Base-by-base conservation (phyloP, 1,140 invertebrate genomes). In the Fopius arisanus region DNA sequence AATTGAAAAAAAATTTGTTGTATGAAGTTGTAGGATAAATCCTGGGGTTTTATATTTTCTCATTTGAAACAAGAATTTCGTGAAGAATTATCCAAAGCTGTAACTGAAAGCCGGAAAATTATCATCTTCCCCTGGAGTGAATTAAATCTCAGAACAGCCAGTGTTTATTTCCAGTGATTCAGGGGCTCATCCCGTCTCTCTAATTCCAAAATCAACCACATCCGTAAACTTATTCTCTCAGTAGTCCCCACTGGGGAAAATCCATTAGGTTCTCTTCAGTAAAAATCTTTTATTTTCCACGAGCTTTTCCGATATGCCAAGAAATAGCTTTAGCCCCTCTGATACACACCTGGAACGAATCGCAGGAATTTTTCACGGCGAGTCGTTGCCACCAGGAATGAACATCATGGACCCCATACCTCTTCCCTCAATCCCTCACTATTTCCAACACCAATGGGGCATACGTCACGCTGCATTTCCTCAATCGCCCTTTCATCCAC, bases 311-410 rank as follows among this genome's bases (percentile, higher is more conserved):
- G 7, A 66, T 41, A 43, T 72, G 31, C 69, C 70, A 72, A 51
- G 63, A 51, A 43, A 72, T 54, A 43, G 23, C 33, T 29, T 70
- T 41, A 33, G 10, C 10, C 37, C 59, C 40, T 19, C 29, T 26
- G 23, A 59, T 28, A 26, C 23, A 26, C 40, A 59, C 67, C 72
- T 74, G 75, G 62, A 77, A 77, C 75, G 75, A 77, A 77, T 77
- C 68, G 72, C 33, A 29, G 62, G 69, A 74, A 77, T 77, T 77
- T 77, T 77, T 77, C 75, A 77, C 59, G 75, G 43, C 69, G 63
- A 67, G 71, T 33, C 33, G 31, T 62, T 5, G 54, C 41, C 48
- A 33, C 40, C 66, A 67, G 43, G 41, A 40, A 29, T 54, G 23
- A 59, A 67, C 67, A 69, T 59, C 29, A 29, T 65, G 31, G 26